phyloP scores from a whole-genome alignment of 2,888 invertebrate species.

The Tuberolachnus salignus region DNA sequence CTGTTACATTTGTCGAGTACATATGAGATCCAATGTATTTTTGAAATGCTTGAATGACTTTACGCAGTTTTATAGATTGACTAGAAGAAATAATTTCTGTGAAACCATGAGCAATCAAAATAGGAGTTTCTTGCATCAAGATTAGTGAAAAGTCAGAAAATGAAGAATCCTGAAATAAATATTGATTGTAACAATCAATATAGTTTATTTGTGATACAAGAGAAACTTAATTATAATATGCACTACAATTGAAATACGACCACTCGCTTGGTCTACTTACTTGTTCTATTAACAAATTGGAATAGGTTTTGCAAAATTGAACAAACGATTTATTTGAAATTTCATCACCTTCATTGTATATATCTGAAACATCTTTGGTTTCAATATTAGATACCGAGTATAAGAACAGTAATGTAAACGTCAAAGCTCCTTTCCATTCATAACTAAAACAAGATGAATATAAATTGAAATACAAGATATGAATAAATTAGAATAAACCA shows the following conservation, averaged over 20 bases:
- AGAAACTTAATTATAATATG: neutral
- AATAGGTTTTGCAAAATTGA: conserved; percentile 35
- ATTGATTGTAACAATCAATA: neutral
- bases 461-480: neutral
- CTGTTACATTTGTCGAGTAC: conserved; percentile 45
- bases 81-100: conserved; percentile 44
- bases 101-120: conserved; percentile 44
- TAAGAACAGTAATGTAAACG: conserved; percentile 29
- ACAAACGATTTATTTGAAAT: conserved; percentile 49
- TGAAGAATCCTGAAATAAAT: conserved; percentile 44
- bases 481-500: neutral
- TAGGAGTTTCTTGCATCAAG: conserved; percentile 51
- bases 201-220: neutral
- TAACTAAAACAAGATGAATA: conserved; percentile 16
- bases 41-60: conserved; percentile 53
- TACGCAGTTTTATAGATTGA: conserved; percentile 44
- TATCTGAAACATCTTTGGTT: conserved; percentile 29
- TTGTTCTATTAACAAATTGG: conserved; percentile 43
- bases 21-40: conserved; percentile 54
- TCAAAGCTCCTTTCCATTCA: conserved; percentile 51
- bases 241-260: neutral
- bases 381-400: conserved; percentile 41
- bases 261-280: conserved; percentile 16
- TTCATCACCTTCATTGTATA: conserved; percentile 40
- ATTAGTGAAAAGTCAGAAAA: conserved; percentile 47